Percentiles rank a stretch among this genome's conserved stretches.
Evolutionary conservation across 1,140 invertebrate genomes (phyloP).

Genomic region (Acromyrmex echinatior): DNA sequence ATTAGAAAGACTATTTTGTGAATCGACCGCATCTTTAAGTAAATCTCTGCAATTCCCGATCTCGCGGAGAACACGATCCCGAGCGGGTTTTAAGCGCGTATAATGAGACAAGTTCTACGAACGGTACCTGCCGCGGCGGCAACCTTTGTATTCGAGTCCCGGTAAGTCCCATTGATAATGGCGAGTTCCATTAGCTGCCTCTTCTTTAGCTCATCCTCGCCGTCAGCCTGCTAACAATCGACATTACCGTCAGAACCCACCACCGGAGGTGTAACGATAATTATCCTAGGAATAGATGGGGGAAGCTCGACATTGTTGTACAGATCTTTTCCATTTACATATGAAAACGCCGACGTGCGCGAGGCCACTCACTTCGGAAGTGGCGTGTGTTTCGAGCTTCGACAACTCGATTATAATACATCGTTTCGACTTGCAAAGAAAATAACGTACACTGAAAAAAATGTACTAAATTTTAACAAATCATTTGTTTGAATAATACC

Average conservation of each 20-base stretch:
- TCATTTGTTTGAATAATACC: too few species aligned
- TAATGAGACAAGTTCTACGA: slow-evolving; percentile 35
- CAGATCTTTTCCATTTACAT: slow-evolving; percentile 44
- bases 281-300: slow-evolving; percentile 12
- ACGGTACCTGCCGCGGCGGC: slow-evolving; percentile 90
- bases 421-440: background rate
- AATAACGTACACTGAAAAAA: background rate
- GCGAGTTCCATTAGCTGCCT: slow-evolving; percentile 99
- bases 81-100: background rate
- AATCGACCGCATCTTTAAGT: background rate
- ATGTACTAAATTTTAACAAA: too few species aligned
- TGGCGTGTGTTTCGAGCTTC: background rate
- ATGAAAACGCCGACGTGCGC: slow-evolving; percentile 7
- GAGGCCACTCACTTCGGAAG: slow-evolving; percentile 6
- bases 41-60: background rate
- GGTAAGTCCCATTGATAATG: slow-evolving; percentile 99
- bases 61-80: background rate
- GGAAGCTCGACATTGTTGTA: slow-evolving; percentile 20
- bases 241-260: slow-evolving; percentile 82
- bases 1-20: background rate
- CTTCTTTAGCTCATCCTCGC: slow-evolving; percentile 99
- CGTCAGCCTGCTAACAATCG: slow-evolving; percentile 96
- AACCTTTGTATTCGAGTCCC: slow-evolving; percentile 96
- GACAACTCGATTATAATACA: background rate
- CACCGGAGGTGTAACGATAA: slow-evolving; percentile 60